Conservation (phyloP, 2,113 vertebrate genomes). For the Epinephelus cyanopodus region DNA sequence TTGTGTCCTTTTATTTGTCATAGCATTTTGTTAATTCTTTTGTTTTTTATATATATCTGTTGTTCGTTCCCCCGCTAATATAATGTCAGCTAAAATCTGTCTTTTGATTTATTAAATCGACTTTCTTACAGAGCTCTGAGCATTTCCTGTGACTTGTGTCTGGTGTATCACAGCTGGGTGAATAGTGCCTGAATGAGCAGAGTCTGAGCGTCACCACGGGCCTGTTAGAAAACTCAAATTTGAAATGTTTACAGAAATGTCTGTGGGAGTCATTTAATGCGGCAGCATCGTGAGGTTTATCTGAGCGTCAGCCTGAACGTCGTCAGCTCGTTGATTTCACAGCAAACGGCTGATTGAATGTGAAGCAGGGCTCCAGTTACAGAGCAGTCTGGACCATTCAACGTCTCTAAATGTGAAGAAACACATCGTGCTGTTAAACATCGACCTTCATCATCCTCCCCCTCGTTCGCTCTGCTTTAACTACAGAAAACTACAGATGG, state of each 20-base stretch:
- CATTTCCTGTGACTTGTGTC: constrained; percentile 1
- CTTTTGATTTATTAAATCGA: constrained; percentile 68
- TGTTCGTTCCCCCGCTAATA: constrained; percentile 23
- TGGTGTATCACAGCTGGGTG: background rate
- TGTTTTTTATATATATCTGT: constrained; percentile 55
- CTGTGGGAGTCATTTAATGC: background rate
- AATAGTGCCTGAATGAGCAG: constrained; percentile 37
- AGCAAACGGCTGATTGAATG: background rate
- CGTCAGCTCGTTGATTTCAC: background rate
- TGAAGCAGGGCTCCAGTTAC: background rate
- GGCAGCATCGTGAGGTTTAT: background rate
- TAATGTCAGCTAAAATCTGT: constrained; percentile 36
- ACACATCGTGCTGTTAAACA: background rate
- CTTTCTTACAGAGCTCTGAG: constrained; percentile 46
- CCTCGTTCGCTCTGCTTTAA: background rate
- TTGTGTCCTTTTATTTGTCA: constrained; percentile 42
- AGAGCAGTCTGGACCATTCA: background rate
- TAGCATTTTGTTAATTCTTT: constrained; percentile 51
- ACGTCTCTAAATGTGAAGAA: constrained; percentile 43
- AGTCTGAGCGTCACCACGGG: constrained; percentile 18
- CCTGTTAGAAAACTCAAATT: constrained; percentile 1
- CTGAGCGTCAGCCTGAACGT: background rate
- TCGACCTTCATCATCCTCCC: background rate
- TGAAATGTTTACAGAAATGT: constrained; percentile 22
- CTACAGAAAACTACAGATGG: background rate